Conservation (phyloP, 1,140 invertebrate genomes). For the Schlechtendalia chinensis region DNA sequence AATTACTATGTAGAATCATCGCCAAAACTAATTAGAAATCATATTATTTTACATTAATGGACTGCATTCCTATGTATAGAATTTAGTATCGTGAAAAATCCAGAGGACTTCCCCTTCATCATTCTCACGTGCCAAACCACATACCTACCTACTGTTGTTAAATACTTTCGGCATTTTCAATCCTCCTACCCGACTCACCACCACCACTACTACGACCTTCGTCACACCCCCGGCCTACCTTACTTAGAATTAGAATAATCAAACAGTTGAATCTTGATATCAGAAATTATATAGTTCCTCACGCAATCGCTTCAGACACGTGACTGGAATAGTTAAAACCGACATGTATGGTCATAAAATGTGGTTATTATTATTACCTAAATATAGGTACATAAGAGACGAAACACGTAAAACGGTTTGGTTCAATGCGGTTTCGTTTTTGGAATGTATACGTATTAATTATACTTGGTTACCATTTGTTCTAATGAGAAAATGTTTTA, state of each 20-base stretch:
- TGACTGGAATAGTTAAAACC: slow-evolving; percentile 38
- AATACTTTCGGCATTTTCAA: slow-evolving; percentile 17
- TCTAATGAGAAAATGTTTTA: neutral
- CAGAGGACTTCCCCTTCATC: neutral
- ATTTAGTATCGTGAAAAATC: slow-evolving; percentile 1
- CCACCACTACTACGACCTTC: neutral
- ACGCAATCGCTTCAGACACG: slow-evolving; percentile 35
- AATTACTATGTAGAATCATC: neutral
- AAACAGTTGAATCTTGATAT: slow-evolving; percentile 33
- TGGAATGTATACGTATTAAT: slow-evolving; percentile 2
- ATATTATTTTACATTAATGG: too few relatives aligned
- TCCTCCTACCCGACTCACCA: neutral
- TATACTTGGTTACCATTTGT: slow-evolving; percentile 5
- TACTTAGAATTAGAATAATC: slow-evolving; percentile 33
- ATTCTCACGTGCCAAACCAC: neutral
- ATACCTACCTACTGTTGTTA: neutral
- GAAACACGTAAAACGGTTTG: slow-evolving; percentile 10
- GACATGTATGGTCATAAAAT: slow-evolving; percentile 33
- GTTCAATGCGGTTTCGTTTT: slow-evolving; percentile 18
- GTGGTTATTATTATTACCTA: neutral
- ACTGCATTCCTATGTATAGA: neutral
- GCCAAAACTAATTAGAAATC: neutral
- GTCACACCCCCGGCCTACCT: neutral
- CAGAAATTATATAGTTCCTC: slow-evolving; percentile 38
- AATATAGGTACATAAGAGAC: neutral